Evolutionary conservation across 2,797 vertebrate genomes (phyloP).

Genomic region (Clarias pachynema): DNA sequence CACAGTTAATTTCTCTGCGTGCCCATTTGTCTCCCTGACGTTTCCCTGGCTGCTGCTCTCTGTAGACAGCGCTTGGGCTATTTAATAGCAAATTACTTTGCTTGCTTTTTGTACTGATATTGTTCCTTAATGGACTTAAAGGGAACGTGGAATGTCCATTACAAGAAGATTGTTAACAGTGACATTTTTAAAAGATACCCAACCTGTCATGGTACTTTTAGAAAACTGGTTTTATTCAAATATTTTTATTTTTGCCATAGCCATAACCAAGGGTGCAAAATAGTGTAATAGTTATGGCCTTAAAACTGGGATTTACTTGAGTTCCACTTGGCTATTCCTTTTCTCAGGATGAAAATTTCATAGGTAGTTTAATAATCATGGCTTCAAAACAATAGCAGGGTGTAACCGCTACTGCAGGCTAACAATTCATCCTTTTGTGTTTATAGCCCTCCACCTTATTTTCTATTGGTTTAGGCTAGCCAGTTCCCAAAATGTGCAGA

Average conservation of each 20-base stretch:
- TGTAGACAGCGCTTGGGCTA: conserved; percentile 44
- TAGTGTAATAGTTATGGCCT: background rate
- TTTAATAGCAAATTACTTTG: conserved; percentile 60
- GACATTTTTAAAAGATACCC: conserved; percentile 39
- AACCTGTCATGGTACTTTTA: conserved; percentile 35
- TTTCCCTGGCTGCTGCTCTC: conserved; percentile 51
- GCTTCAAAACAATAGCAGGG: background rate
- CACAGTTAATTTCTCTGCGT: conserved; percentile 49
- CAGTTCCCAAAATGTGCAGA: background rate
- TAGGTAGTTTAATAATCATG: background rate
- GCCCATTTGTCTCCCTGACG: conserved; percentile 58
- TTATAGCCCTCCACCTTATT: background rate
- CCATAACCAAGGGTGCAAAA: background rate
- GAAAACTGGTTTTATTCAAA: conserved; percentile 13
- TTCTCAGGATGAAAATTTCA: background rate
- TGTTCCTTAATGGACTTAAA: conserved; percentile 56
- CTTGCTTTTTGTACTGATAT: conserved; percentile 57
- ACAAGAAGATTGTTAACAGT: conserved; percentile 53
- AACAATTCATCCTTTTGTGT: background rate
- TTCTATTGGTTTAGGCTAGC: background rate
- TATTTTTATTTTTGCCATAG: background rate
- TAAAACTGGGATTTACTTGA: background rate
- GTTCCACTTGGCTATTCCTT: background rate
- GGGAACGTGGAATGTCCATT: conserved; percentile 51
- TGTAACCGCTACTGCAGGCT: background rate